phyloP scores from a whole-genome alignment of 2,113 vertebrate species.

The Ceyx melanurus region DNA sequence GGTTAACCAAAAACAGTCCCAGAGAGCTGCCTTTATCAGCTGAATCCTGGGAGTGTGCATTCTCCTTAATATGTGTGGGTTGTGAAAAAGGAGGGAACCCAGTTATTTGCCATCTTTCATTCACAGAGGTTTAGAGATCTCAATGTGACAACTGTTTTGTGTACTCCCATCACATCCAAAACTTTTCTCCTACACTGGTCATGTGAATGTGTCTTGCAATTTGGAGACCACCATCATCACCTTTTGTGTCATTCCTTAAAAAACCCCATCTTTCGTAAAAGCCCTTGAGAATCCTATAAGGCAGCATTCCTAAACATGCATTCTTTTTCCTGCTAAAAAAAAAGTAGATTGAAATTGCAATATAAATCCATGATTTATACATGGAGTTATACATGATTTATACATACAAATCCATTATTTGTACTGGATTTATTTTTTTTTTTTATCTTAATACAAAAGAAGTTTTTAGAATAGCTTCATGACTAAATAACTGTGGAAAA shows the following conservation, averaged over 20 bases:
- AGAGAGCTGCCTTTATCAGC: neutral
- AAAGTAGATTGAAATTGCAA: neutral
- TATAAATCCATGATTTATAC: neutral
- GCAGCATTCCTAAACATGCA: neutral
- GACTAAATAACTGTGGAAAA: neutral
- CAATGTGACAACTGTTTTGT: neutral
- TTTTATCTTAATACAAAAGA: neutral
- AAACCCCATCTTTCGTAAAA: neutral
- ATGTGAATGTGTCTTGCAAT: neutral
- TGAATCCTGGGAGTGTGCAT: neutral
- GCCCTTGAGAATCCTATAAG: neutral
- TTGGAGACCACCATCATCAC: neutral
- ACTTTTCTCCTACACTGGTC: neutral
- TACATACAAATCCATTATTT: neutral
- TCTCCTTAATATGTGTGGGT: fast-evolving
- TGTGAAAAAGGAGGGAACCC: neutral
- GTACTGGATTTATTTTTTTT: neutral
- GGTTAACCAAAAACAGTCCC: neutral
- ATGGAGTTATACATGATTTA: no score
- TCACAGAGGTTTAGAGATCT: neutral
- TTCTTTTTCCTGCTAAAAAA: neutral
- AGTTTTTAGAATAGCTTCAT: neutral
- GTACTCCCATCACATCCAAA: neutral
- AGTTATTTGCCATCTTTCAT: neutral
- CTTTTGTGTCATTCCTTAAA: neutral